Evolutionary conservation across 2,113 vertebrate genomes (phyloP).

Genomic region (Pomatostomus ruficeps): DNA sequence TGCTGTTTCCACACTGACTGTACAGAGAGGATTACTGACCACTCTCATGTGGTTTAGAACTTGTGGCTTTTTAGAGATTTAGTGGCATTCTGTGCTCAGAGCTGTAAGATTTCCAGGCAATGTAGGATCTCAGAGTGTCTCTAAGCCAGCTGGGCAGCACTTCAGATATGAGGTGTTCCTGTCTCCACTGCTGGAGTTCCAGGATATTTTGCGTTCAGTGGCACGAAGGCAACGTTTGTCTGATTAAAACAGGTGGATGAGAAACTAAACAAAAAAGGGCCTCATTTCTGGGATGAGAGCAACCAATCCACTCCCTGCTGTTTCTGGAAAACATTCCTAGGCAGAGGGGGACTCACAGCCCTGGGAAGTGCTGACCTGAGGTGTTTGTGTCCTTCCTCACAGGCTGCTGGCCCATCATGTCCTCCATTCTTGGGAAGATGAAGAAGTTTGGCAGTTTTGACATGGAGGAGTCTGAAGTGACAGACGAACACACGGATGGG

Average conservation of each 20-base stretch:
- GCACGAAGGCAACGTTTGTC: background rate
- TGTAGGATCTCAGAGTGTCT: background rate
- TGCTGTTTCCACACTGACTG: background rate
- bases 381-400: background rate
- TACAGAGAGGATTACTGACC: background rate
- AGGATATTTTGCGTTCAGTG: background rate
- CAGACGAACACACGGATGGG: constrained; percentile 56
- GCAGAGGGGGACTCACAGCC: background rate
- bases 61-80: background rate
- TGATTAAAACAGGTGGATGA: background rate
- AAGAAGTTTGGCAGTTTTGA: constrained; percentile 74
- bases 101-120: background rate
- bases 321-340: background rate
- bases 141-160: background rate
- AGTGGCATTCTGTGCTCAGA: background rate
- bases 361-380: background rate
- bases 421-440: constrained; percentile 73
- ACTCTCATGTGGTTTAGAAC: background rate
- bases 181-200: background rate
- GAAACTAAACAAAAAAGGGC: background rate
- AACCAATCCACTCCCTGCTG: background rate
- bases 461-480: constrained; percentile 54
- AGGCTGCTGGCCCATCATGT: constrained; percentile 40
- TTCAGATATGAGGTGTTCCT: background rate
- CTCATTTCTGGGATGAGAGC: background rate